These are phyloP conservation scores for Aradophagus sp. DNA, from an alignment of 1,140 invertebrate species.

Conservation along the genomic window DNA sequence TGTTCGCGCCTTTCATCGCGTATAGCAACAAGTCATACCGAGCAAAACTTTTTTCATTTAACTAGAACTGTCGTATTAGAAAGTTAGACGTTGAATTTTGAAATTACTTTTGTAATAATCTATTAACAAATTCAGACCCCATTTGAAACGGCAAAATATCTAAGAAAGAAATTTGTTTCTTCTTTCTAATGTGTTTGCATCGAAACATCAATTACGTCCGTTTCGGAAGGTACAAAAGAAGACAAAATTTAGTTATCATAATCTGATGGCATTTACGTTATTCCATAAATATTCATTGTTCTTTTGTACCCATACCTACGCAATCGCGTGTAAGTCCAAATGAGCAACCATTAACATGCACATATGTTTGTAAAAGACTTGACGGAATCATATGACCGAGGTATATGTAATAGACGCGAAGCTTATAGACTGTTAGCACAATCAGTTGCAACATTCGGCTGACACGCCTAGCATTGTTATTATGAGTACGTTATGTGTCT, in stretches of 20 bases:
- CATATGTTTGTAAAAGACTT: conserved; percentile 46
- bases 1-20: too few relatives aligned
- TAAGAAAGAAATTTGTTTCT: too few relatives aligned
- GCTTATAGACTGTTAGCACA: conserved; percentile 51
- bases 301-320: conserved; percentile 45
- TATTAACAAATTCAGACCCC: too few relatives aligned
- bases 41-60: too few relatives aligned
- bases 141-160: too few relatives aligned
- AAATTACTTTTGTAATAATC: too few relatives aligned
- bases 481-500: conserved; percentile 67
- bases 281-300: conserved; percentile 37
- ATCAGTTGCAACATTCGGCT: conserved; percentile 65
- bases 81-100: too few relatives aligned
- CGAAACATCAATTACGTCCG: conserved; percentile 1
- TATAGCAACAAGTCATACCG: too few relatives aligned
- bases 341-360: conserved; percentile 26
- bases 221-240: conserved; percentile 7
- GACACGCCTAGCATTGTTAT: conserved; percentile 73
- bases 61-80: too few relatives aligned
- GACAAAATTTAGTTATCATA: conserved; percentile 23
- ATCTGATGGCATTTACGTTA: conserved; percentile 38
- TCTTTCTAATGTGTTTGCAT: too few relatives aligned
- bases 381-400: conserved; percentile 43
- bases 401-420: conserved; percentile 54
- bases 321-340: conserved; percentile 31